A percentile compares a stretch with the other conserved stretches of the same genome.
These are phyloP conservation scores for Cynopterus sphinx DNA, from an alignment of 2,797 vertebrate species.

Conservation along the genomic window DNA sequence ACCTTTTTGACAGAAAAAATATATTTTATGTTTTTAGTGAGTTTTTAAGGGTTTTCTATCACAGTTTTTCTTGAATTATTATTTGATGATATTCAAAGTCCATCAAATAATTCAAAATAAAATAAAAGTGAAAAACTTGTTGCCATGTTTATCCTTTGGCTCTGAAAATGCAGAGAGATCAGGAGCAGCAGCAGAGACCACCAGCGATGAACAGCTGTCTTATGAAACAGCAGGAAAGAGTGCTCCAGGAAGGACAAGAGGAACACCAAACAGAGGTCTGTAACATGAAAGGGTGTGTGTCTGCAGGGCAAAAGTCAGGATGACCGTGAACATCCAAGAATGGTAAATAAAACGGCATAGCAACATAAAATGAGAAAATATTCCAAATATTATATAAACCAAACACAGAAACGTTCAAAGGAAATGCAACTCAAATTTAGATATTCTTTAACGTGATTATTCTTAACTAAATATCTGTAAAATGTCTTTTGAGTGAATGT, in stretches of 20 bases:
- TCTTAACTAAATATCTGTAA: not conserved
- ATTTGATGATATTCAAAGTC: not conserved
- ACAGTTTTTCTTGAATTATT: not conserved
- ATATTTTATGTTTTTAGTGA: not conserved
- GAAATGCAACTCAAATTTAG: not conserved
- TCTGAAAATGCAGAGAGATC: conserved; percentile 22
- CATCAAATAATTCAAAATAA: not conserved
- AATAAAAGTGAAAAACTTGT: not conserved
- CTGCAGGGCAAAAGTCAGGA: conserved; percentile 11
- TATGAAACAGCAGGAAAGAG: conserved; percentile 64
- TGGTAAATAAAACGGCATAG: not conserved
- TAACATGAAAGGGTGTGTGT: conserved; percentile 45
- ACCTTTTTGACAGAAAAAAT: not conserved
- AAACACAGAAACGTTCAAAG: not conserved
- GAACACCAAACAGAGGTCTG: not conserved
- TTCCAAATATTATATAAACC: not conserved
- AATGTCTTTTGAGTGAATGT: not conserved
- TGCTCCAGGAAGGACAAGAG: conserved; percentile 31
- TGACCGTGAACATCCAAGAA: conserved; percentile 10
- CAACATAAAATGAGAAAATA: not conserved
- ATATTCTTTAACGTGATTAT: not conserved
- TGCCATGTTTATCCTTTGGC: not conserved
- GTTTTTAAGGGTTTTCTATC: not conserved
- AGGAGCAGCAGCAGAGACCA: conserved; percentile 50
- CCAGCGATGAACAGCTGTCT: conserved; percentile 68